Percentiles rank a stretch among this genome's conserved stretches.
These are phyloP conservation scores for Idaea aversata DNA, from an alignment of 2,888 invertebrate genomes.

Conservation along the genomic window DNA sequence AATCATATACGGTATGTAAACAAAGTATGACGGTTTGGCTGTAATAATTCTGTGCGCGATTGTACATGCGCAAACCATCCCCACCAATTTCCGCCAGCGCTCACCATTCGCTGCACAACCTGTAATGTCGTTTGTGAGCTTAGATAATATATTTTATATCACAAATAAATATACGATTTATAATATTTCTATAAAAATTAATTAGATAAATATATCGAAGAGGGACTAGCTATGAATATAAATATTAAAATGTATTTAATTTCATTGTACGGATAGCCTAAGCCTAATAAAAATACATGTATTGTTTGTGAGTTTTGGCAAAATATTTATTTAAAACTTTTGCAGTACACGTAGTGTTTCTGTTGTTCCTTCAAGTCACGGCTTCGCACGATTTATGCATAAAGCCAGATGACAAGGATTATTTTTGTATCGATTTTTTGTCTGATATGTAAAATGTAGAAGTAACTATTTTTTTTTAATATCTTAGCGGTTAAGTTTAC, in stretches of 20 bases:
- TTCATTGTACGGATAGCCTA: slow-evolving; percentile 8
- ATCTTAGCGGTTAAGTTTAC: too few species aligned
- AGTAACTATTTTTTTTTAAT: too few species aligned
- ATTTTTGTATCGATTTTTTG: too few species aligned
- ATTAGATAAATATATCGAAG: not conserved
- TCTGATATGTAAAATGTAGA: too few species aligned
- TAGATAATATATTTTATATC: not conserved
- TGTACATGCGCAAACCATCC: too few species aligned
- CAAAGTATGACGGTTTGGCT: too few species aligned
- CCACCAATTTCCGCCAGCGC: too few species aligned
- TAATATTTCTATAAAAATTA: not conserved
- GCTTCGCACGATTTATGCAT: not conserved
- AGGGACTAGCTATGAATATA: not conserved
- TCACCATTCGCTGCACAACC: too few species aligned
- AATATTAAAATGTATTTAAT: not conserved
- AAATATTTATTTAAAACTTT: not conserved
- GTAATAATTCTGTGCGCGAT: too few species aligned
- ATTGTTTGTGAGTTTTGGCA: too few species aligned
- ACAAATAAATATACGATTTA: not conserved
- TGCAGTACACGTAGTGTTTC: not conserved
- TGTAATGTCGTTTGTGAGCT: not conserved
- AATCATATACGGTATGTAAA: too few species aligned
- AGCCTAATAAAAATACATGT: slow-evolving; percentile 10
- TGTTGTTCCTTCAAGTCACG: not conserved
- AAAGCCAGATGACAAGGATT: not conserved